Conservation (phyloP, 2,113 vertebrate species). For the Callipepla squamata region DNA sequence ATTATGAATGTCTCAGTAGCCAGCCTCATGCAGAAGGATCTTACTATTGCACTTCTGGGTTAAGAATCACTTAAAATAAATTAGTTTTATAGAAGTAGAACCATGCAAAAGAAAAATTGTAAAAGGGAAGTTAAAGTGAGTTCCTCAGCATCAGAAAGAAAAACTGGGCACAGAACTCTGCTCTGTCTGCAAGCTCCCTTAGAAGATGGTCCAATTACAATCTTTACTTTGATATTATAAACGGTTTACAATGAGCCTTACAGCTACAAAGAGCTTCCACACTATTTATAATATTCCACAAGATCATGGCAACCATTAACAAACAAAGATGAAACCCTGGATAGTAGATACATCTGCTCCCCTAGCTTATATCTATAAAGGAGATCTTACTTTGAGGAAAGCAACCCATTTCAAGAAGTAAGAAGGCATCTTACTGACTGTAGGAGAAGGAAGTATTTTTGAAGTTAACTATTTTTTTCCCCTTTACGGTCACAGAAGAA, state of each 20-base stretch:
- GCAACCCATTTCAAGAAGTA: not conserved
- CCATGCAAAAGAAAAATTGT: not conserved
- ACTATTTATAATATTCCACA: not conserved
- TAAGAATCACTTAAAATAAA: not conserved
- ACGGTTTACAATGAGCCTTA: not conserved
- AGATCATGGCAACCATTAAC: not conserved
- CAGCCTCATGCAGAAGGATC: not conserved
- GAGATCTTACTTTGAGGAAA: not conserved
- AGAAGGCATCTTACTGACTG: not conserved
- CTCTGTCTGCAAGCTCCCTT: not conserved
- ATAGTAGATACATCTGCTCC: not conserved
- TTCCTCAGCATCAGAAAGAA: not conserved
- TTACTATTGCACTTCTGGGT: not conserved
- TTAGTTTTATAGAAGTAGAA: not conserved
- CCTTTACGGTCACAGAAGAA: not conserved
- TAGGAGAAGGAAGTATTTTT: not conserved
- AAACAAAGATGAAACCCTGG: too few relatives aligned
- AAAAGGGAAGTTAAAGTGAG: not conserved
- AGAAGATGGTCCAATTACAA: not conserved
- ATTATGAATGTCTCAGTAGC: slow-evolving; percentile 44
- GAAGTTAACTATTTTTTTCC: not conserved
- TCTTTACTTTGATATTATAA: not conserved
- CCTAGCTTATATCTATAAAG: not conserved
- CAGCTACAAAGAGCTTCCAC: not conserved
- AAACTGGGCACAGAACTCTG: not conserved